Base-by-base conservation (phyloP, 2,888 invertebrate genomes). In the Seira musarum region DNA sequence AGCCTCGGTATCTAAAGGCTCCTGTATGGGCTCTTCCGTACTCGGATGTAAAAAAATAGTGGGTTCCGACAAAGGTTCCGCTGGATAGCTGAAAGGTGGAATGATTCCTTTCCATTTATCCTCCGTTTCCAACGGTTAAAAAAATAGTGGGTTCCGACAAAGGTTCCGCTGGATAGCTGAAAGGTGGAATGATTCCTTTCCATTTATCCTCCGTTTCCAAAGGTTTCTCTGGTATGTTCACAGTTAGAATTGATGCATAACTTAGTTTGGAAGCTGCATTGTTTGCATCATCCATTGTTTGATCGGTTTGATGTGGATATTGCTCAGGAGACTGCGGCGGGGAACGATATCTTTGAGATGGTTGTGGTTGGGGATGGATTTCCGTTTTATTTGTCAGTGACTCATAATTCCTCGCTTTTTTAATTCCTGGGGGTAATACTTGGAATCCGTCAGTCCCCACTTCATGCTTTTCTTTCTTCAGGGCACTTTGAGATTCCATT, bases 161-260 rank as follows among this genome's bases (percentile, higher is more conserved):
- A 53, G 75, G 30, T 60, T 82, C 69, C 30, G 64, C 61, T 25
- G 65, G 66, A 30, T 64, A 69, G 22, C 64, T 19, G 24, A 67
- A 49, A 35, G 78, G 77, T 46, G 77, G 60, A 21, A 75, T 69
- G 57, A 25, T 53, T 24, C 49, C 24, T 40, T 21, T 22, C 21
- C 64, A 49, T 46, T 22, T 8, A 24, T 57, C 66, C 64, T 77
- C 77, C 25, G 49, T 46, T 69, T 69, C 68, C 21, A 78, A 57
- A 17, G 72, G 79, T 30, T 80, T 73, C 22, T 77, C 82, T 5
- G 77, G 80, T 57, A 82, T 82, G 67, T 80, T 80, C 19, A 79
- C 74, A 40, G 80, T 70, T 19, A 80, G 67, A 15, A 82, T 80
- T 53, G 80, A 80, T 17, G 82, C 82, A 25, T 82, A 82, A 53